These are phyloP conservation scores for Empis stercorea DNA, from an alignment of 2,888 invertebrate species.

Conservation along the genomic window DNA sequence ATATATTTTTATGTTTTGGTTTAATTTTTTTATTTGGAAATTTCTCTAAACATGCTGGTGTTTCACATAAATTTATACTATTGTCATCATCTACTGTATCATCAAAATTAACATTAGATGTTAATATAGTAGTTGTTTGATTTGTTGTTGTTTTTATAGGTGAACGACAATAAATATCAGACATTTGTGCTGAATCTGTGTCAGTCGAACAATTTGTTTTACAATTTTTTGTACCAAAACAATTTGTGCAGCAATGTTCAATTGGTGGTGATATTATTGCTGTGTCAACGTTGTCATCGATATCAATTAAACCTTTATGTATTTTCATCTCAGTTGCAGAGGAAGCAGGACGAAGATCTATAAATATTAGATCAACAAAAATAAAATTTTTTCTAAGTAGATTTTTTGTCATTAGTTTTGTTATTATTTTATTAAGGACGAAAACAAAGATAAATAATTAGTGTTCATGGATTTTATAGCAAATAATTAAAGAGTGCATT, in stretches of 20 bases:
- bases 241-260: conserved; percentile 33
- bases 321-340: conserved; percentile 36
- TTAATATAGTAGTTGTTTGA: conserved; percentile 13
- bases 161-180: conserved; percentile 46
- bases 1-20: conserved; percentile 27
- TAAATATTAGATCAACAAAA: conserved; percentile 23
- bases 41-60: conserved; percentile 42
- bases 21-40: conserved; percentile 29
- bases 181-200: conserved; percentile 37
- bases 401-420: too few relatives aligned
- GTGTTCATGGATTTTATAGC: too few relatives aligned
- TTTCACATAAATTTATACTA: conserved; percentile 9
- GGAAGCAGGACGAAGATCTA: conserved; percentile 40
- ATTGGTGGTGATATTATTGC: conserved; percentile 16
- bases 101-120: not conserved
- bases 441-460: too few relatives aligned
- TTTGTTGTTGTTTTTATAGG: conserved; percentile 30
- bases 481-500: too few relatives aligned
- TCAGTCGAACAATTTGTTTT: conserved; percentile 27
- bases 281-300: conserved; percentile 3
- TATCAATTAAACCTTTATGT: conserved; percentile 16
- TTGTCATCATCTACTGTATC: conserved; percentile 3
- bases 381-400: not conserved
- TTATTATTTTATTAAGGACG: too few relatives aligned
- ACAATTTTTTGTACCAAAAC: conserved; percentile 30